Conservation (phyloP, 2,797 vertebrate species). For the Cuculus canorus region DNA sequence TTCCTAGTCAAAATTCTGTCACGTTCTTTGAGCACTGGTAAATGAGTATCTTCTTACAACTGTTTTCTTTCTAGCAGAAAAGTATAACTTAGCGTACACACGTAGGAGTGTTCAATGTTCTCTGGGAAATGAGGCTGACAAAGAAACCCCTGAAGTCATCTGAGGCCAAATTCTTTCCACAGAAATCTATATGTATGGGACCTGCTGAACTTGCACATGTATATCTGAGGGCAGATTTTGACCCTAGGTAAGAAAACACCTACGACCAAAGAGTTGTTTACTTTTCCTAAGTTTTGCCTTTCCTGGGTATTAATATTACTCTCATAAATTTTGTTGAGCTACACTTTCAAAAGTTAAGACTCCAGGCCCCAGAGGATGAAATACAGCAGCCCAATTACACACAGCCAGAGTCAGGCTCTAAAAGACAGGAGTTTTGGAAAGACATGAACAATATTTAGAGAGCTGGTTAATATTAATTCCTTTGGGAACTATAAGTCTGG, state of each 20-base stretch:
- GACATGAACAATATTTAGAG: slow-evolving; percentile 81
- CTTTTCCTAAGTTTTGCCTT: slow-evolving; percentile 77
- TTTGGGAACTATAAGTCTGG: slow-evolving; percentile 78
- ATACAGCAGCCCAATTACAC: slow-evolving; percentile 80
- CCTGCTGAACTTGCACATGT: slow-evolving; percentile 43
- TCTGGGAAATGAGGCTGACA: slow-evolving; percentile 59
- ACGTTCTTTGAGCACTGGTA: slow-evolving; percentile 48
- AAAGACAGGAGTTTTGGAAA: slow-evolving; percentile 77
- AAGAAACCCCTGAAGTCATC: slow-evolving; percentile 67
- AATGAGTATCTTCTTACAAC: slow-evolving; percentile 53
- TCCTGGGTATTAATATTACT: slow-evolving; percentile 73
- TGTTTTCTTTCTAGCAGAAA: slow-evolving; percentile 47
- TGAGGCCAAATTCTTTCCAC: slow-evolving; percentile 70
- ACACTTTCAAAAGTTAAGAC: slow-evolving; percentile 76
- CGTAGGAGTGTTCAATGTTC: slow-evolving; percentile 18
- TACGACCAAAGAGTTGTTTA: slow-evolving; percentile 67
- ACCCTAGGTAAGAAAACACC: slow-evolving; percentile 70
- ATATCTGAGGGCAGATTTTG: slow-evolving; percentile 69
- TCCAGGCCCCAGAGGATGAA: slow-evolving; percentile 74
- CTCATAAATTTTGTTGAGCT: slow-evolving; percentile 79
- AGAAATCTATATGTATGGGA: slow-evolving; percentile 49
- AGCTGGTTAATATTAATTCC: slow-evolving; percentile 83
- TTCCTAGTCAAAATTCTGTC: slow-evolving; percentile 64
- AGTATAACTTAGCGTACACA: neutral
- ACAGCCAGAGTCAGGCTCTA: slow-evolving; percentile 73